Base-by-base conservation (phyloP, 2,113 vertebrate species). In the Scomber japonicus region DNA sequence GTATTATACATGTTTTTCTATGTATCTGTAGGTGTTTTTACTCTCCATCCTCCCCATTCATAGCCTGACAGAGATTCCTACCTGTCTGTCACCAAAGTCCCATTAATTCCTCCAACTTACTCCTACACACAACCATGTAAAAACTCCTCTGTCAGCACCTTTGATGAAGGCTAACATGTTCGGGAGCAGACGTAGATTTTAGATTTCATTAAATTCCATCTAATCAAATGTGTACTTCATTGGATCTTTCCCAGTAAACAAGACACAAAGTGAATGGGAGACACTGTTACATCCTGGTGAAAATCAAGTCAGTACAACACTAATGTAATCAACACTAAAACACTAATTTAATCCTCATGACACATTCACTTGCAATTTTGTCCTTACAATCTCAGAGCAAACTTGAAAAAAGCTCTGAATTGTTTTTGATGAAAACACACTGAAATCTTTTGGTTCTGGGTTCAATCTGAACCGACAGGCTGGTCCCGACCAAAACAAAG, bases 131-230 rank as follows among this genome's bases (percentile, higher is more conserved):
- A 53, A 54, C 17, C 69, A 66, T 19, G 8, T 4, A 75, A 46
- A 69, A 68, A 57, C 63, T 63, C 30, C 45, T 83, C 82, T 61
- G 67, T 92, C 86, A 86, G 54, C 75, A 57, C 78, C 70, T 87
- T 61, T 80, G 73, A 88, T 90, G 60, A 81, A 87, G 59, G 48
- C 64, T 57, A 59, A 67, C 80, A 75, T 71, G 68, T 57, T 66
- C 57, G 53, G 31, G 60, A 57, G 55, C 10, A 0, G 50, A 63
- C 48, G 35, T 4, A 63, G 50, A 80, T 67, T 65, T 82, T 17
- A 71, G 71, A 67, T 69, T 71, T 65, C 57, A 68, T 57, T 16
- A 84, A 51, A 40, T 40, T 11, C 11, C 51, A 31, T 81, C 50
- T 66, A 87, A 71, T 16, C 53, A 81, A 67, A 88, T 48, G 44